Conservation (phyloP, 2,113 vertebrate species). For the Acanthisitta chloris region DNA sequence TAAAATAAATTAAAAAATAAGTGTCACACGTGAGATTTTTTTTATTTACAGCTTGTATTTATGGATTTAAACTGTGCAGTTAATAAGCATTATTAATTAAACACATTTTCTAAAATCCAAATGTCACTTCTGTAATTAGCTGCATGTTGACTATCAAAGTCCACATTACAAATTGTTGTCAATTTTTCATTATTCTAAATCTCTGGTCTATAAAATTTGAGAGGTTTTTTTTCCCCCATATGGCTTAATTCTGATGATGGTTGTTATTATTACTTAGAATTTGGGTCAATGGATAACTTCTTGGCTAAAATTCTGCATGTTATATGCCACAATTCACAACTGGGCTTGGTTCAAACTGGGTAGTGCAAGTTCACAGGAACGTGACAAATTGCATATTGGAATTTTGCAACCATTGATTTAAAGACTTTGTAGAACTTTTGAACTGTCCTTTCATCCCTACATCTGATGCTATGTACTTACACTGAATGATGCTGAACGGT, state of each 20-base stretch:
- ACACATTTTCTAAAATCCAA: conserved; percentile 43
- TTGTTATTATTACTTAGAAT: not conserved
- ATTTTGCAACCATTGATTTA: not conserved
- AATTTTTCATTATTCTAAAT: not conserved
- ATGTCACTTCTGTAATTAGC: not conserved
- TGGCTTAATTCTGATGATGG: not conserved
- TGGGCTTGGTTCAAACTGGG: not conserved
- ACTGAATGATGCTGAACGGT: not conserved
- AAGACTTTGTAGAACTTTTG: not conserved
- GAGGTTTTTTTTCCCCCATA: not conserved
- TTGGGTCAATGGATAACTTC: not conserved
- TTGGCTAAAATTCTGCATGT: not conserved
- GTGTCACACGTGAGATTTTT: not conserved
- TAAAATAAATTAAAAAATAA: conserved; percentile 33
- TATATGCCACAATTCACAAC: accelerated
- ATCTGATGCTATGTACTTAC: not conserved
- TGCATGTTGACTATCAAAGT: accelerated
- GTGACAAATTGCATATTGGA: not conserved
- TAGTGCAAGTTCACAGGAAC: not conserved
- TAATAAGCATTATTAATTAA: conserved; percentile 50
- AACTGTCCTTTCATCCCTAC: not conserved
- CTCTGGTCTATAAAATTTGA: not conserved
- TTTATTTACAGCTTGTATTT: conserved; percentile 49
- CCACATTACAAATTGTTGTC: not conserved
- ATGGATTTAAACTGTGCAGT: conserved; percentile 42